Evolutionary conservation across 2,113 vertebrate species (phyloP).

Genomic region (Asarcornis scutulata): DNA sequence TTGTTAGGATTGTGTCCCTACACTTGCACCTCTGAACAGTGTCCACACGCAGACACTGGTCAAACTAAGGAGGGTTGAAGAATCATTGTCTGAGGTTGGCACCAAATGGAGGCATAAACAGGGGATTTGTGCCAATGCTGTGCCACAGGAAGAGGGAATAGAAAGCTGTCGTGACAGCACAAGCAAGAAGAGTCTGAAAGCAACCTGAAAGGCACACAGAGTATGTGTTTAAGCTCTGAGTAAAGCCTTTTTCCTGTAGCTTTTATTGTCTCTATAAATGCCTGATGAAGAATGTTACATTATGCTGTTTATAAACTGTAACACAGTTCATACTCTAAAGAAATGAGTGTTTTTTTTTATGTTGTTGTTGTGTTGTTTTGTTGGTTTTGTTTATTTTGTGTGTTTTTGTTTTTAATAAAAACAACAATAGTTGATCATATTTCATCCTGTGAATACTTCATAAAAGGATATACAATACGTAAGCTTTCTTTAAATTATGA

Average conservation of each 20-base stretch:
- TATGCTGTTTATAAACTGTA: neutral
- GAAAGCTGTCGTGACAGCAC: neutral
- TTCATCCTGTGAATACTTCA: neutral
- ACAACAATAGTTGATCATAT: neutral
- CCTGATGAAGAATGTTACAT: neutral
- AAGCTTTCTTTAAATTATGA: neutral
- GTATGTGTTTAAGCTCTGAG: neutral
- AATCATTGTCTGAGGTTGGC: neutral
- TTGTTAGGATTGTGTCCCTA: neutral
- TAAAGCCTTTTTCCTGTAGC: neutral
- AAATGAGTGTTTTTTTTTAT: neutral
- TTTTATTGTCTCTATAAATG: neutral
- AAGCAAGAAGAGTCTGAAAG: neutral
- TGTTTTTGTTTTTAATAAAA: neutral
- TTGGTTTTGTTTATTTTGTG: too few relatives aligned
- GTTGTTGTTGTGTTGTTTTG: too few relatives aligned
- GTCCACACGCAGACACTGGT: neutral
- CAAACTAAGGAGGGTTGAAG: neutral
- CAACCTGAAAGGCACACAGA: neutral
- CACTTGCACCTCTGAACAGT: neutral
- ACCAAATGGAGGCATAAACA: neutral
- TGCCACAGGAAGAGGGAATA: neutral
- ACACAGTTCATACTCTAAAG: neutral
- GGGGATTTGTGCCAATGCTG: neutral
- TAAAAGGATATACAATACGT: neutral